Evolutionary conservation across 1,140 invertebrate genomes (phyloP), one percentile per base, ranked within the genome.

Genomic region (Zophobas atratus): DNA sequence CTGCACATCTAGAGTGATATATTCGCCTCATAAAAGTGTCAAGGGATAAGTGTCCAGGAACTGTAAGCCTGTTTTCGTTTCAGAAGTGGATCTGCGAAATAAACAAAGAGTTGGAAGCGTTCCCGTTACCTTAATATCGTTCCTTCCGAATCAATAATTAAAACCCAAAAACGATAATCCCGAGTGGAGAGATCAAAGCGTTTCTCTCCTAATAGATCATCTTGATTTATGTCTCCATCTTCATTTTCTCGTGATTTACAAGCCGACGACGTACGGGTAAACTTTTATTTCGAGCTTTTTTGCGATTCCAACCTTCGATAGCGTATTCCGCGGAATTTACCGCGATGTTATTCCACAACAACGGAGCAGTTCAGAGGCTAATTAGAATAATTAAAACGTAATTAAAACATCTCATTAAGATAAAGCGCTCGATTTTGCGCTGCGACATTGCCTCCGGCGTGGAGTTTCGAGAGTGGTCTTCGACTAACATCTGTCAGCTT

Each of bases 391-490:
- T 67, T 67, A 67, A 67, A 67, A 48, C 38, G 38, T 20, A 67
- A 67, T 67, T 67, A 67, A 67, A 67, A 39, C 60, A 67, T 67
- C 60, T 67, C 60, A 67, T 67, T 67, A 36, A 67, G 60, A 67
- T 67, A 43, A 67, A 60, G 38, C 56, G 56, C 38, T 34, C 20
- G 39, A 41, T 67, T 46, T 43, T 1, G 0, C n/a, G 1, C 6
- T 51, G 20, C 34, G 32, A 38, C 35, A n/a, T 35, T 32, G 1
- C 36, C 36, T 20, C 55, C 34, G 6, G 34, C 6, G 56, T 6
- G 2, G 49, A 60, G 33, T 38, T 38, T 60, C 36, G 56, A 38
- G 56, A 20, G 0, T 8, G 0, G 36, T 55, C 36, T 60, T 43
- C 39, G 60, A 6, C 43, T 43, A 67, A 34, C 60, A 43, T 67